Conservation (phyloP, 2,113 vertebrate species). For the Caranx ignobilis region DNA sequence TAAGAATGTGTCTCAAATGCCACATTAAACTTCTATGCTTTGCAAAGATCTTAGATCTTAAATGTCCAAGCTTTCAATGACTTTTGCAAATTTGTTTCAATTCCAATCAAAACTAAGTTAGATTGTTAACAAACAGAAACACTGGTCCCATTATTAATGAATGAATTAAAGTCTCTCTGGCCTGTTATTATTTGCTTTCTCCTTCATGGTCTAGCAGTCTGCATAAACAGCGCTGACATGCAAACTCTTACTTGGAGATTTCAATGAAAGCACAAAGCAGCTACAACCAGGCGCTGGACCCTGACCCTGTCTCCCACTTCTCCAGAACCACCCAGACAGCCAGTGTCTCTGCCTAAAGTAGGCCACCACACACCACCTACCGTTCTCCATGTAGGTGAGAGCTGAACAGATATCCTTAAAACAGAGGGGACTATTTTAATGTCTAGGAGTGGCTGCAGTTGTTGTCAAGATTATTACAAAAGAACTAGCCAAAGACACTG, state of each 20-base stretch:
- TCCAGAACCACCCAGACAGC: constrained; percentile 32
- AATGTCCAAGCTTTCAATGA: not conserved
- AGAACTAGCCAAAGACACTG: not conserved
- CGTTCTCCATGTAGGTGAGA: constrained; percentile 9
- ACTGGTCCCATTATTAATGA: constrained; percentile 25
- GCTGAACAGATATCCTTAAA: constrained; percentile 19
- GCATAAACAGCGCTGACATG: constrained; percentile 45
- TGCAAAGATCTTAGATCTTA: not conserved
- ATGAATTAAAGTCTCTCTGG: constrained; percentile 17
- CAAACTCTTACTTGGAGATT: constrained; percentile 40
- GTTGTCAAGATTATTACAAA: not conserved
- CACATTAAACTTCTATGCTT: not conserved
- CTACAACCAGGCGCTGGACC: constrained; percentile 48
- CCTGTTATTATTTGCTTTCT: constrained; percentile 47
- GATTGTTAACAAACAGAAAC: constrained; percentile 22
- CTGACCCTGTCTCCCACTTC: constrained; percentile 41
- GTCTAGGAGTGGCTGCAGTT: constrained; percentile 1
- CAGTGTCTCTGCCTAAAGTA: constrained; percentile 34
- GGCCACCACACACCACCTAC: constrained; percentile 32
- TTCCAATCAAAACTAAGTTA: constrained; percentile 13
- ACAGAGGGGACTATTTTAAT: constrained; percentile 7
- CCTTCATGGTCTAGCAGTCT: constrained; percentile 33
- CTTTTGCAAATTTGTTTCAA: not conserved
- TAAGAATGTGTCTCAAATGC: not conserved
- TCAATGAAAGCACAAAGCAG: constrained; percentile 52